Evolutionary conservation across 1,140 invertebrate genomes (phyloP).

Genomic region (Trachymyrmex septentrionalis): DNA sequence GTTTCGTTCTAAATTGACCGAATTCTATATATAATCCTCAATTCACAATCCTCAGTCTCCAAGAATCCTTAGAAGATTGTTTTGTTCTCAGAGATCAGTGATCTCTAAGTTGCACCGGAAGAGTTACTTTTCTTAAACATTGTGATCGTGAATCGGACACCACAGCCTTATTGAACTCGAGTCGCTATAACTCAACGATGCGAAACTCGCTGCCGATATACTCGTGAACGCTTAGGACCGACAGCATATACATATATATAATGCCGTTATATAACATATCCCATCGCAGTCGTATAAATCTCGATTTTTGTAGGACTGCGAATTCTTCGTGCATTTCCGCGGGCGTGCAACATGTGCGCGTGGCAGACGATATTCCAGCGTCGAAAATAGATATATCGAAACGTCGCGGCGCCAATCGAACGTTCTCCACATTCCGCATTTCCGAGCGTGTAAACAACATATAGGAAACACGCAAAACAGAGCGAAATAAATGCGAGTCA

Average conservation of each 20-base stretch:
- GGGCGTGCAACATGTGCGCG: slow-evolving; percentile 12
- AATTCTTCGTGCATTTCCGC: slow-evolving; percentile 39
- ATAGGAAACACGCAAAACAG: not conserved
- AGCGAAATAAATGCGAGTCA: slow-evolving; percentile 13
- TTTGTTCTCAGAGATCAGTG: too few relatives aligned
- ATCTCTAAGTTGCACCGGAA: too few relatives aligned
- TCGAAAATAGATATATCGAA: slow-evolving; percentile 48
- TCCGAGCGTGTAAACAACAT: slow-evolving; percentile 23
- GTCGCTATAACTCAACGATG: not conserved
- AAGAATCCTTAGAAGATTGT: too few relatives aligned
- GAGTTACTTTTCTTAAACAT: too few relatives aligned
- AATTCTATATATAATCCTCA: too few relatives aligned
- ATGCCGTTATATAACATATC: slow-evolving; percentile 8
- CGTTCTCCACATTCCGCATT: slow-evolving; percentile 15
- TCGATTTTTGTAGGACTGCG: slow-evolving; percentile 9
- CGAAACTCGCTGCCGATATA: not conserved
- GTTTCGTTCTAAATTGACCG: too few relatives aligned
- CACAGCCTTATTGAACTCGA: slow-evolving; percentile 13
- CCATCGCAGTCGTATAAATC: slow-evolving; percentile 41
- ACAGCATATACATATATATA: slow-evolving; percentile 31
- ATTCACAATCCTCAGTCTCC: too few relatives aligned
- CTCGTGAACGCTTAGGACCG: not conserved
- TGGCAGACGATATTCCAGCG: slow-evolving; percentile 16
- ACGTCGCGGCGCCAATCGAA: slow-evolving; percentile 26
- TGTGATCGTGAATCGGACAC: too few relatives aligned